A percentile compares a stretch with the other conserved stretches of the same genome.
phyloP scores from a whole-genome alignment of 2,113 vertebrate species.

The Gavia stellata region DNA sequence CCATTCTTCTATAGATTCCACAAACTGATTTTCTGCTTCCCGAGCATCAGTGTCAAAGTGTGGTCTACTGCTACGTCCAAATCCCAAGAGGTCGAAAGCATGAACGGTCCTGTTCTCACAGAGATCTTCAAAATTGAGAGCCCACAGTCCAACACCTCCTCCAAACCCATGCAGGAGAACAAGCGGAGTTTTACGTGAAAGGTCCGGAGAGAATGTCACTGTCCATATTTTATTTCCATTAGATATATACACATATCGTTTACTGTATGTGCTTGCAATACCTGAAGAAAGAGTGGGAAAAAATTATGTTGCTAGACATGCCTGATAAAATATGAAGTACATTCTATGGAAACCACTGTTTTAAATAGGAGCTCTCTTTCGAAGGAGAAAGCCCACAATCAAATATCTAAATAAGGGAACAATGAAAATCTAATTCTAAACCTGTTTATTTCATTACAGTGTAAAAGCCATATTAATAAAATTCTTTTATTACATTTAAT shows the following conservation, averaged over 20 bases:
- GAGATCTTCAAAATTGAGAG: constrained; percentile 89
- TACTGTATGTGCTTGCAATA: constrained; percentile 77
- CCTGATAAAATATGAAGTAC: background rate
- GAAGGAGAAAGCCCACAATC: background rate
- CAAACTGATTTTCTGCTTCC: constrained; percentile 89
- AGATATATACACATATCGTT: constrained; percentile 78
- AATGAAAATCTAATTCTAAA: background rate
- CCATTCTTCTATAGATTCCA: constrained; percentile 94
- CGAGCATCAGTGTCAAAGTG: constrained; percentile 80
- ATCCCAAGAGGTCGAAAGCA: constrained; percentile 90
- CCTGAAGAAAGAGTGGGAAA: constrained; percentile 67
- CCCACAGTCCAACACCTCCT: constrained; percentile 92
- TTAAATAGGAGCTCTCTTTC: background rate
- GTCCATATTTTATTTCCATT: constrained; percentile 88
- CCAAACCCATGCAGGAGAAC: constrained; percentile 95
- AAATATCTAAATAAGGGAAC: background rate
- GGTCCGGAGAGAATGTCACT: constrained; percentile 71
- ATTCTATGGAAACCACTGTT: background rate
- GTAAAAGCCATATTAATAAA: background rate
- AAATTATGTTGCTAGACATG: background rate
- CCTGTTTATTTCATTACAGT: background rate
- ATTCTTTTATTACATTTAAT: background rate
- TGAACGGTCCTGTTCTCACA: constrained; percentile 82
- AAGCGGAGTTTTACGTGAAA: constrained; percentile 80
- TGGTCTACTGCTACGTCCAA: constrained; percentile 91